phyloP scores from a whole-genome alignment of 2,113 vertebrate genomes.

The Mionectes macconnelli region DNA sequence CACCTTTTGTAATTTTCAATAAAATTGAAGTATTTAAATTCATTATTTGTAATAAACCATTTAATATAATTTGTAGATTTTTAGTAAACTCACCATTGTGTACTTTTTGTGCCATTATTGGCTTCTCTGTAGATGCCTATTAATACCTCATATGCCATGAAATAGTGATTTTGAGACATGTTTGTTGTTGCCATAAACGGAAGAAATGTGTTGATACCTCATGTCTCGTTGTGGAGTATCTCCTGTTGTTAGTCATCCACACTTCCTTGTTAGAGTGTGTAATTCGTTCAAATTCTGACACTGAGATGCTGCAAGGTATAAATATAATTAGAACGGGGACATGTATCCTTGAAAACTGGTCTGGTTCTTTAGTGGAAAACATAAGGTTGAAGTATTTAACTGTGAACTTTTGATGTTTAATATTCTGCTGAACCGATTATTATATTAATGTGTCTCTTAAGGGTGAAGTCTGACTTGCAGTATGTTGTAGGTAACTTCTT shows the following conservation, averaged over 20 bases:
- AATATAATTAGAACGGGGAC: background rate
- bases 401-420: rapidly evolving
- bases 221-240: background rate
- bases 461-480: background rate
- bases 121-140: background rate
- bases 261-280: background rate
- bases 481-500: background rate
- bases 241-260: background rate
- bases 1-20: background rate
- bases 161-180: background rate
- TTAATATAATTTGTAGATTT: background rate
- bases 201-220: background rate
- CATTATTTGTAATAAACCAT: background rate
- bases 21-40: background rate
- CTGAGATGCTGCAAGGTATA: background rate
- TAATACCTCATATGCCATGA: background rate
- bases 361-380: background rate
- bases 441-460: background rate
- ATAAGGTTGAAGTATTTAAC: background rate
- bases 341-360: background rate
- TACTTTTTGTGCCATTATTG: background rate
- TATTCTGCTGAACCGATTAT: background rate
- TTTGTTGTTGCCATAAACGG: background rate
- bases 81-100: background rate
- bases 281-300: background rate